Evolutionary conservation across 2,888 invertebrate species (phyloP).

Genomic region (Ecdyonurus torrentis): DNA sequence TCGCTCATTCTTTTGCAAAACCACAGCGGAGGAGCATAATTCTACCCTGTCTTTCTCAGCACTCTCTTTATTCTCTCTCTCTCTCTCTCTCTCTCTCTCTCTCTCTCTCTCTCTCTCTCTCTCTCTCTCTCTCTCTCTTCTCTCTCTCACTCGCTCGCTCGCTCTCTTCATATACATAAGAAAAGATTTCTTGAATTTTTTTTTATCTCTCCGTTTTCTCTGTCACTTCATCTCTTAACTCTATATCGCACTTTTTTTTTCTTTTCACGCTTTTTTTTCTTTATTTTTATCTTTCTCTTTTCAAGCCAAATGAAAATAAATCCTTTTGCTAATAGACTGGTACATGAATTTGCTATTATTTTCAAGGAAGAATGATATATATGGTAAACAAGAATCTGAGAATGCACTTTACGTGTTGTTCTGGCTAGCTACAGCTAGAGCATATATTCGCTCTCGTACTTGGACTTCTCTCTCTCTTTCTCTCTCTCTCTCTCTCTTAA

Average conservation of each 20-base stretch:
- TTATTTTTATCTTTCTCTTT: not conserved
- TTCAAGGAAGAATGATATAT: slow-evolving; percentile 32
- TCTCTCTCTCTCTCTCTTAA: too few relatives aligned
- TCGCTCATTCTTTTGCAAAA: not conserved
- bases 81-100: not conserved
- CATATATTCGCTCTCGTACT: too few relatives aligned
- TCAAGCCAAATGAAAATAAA: slow-evolving; percentile 32
- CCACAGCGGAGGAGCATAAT: not conserved
- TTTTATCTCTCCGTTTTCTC: not conserved
- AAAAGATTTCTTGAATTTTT: too few relatives aligned
- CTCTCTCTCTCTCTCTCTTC: not conserved
- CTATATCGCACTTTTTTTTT: not conserved
- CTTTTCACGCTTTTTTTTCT: not conserved
- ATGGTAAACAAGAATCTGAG: slow-evolving; percentile 30
- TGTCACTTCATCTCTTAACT: not conserved
- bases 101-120: too few relatives aligned
- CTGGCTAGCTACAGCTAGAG: slow-evolving; percentile 3
- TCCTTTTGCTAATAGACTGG: slow-evolving; percentile 36
- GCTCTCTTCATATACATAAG: too few relatives aligned
- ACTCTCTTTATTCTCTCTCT: not conserved
- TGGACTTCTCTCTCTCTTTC: too few relatives aligned
- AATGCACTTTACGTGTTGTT: slow-evolving; percentile 25
- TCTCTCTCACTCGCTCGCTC: not conserved
- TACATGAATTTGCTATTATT: slow-evolving; percentile 37
- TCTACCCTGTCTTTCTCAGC: too few relatives aligned